Conservation (phyloP, 2,113 vertebrate species). For the Grammomys dolichurus region DNA sequence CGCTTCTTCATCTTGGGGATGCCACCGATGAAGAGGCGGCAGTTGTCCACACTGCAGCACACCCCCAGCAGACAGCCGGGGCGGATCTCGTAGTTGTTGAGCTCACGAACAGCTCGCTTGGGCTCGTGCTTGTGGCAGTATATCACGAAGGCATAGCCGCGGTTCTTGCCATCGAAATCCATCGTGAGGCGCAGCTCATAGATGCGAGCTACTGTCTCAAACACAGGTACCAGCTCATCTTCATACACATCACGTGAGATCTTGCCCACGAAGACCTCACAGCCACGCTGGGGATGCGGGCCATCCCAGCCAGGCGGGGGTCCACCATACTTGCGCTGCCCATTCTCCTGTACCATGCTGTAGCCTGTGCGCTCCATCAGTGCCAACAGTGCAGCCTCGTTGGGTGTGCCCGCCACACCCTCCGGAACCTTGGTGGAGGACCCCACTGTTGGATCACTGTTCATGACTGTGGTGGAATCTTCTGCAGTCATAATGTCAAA, state of each 20-base stretch:
- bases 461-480: constrained; percentile 95
- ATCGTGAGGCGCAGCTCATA: constrained; percentile 99
- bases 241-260: constrained; percentile 98
- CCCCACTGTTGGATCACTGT: constrained; percentile 89
- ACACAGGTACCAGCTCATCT: constrained; percentile 97
- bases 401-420: constrained; percentile 93
- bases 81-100: constrained; percentile 98
- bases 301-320: constrained; percentile 97
- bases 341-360: constrained; percentile 97
- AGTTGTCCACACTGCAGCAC: constrained; percentile 98
- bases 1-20: too few species aligned
- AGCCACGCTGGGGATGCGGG: constrained; percentile 94
- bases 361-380: constrained; percentile 97
- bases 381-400: constrained; percentile 93
- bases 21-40: constrained; percentile 96
- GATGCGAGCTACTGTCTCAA: constrained; percentile 95
- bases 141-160: constrained; percentile 98
- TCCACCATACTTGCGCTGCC: constrained; percentile 96
- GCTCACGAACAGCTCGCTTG: constrained; percentile 96
- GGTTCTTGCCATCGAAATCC: constrained; percentile 99
- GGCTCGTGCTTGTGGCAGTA: constrained; percentile 97
- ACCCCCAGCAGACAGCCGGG: constrained; percentile 97
- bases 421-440: constrained; percentile 89
- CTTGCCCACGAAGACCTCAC: constrained; percentile 99
- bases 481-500: constrained; percentile 88